These are phyloP conservation scores for Limnodromus scolopaceus DNA, from an alignment of 2,797 vertebrate species.

Conservation along the genomic window DNA sequence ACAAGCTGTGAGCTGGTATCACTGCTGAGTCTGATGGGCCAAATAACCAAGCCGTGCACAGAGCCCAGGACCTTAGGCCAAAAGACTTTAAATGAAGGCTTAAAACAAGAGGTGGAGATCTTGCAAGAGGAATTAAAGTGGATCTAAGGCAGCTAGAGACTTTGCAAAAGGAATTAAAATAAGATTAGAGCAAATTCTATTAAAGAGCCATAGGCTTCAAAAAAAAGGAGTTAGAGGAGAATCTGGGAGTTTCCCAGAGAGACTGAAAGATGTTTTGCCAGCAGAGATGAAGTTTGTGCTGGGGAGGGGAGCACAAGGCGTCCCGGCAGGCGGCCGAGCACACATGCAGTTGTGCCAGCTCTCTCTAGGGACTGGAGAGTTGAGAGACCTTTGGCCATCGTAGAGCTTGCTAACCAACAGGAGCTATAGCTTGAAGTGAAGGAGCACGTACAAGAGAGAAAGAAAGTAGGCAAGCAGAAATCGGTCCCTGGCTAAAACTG, in stretches of 20 bases:
- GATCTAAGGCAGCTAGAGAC: conserved; percentile 30
- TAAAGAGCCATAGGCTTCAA: not conserved
- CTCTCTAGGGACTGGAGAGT: not conserved
- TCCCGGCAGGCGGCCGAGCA: fast-evolving
- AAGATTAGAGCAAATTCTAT: conserved; percentile 43
- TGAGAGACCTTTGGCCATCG: not conserved
- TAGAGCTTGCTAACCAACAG: not conserved
- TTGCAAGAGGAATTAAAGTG: conserved; percentile 49
- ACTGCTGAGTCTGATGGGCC: not conserved
- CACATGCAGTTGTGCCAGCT: not conserved
- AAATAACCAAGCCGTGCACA: not conserved
- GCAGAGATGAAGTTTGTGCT: not conserved
- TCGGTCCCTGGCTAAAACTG: not conserved
- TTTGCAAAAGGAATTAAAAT: conserved; percentile 49
- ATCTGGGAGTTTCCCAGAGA: conserved; percentile 6
- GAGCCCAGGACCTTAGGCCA: conserved; percentile 8
- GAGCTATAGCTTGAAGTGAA: fast-evolving
- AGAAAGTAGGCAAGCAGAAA: not conserved
- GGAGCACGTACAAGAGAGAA: not conserved
- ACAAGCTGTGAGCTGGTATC: not conserved
- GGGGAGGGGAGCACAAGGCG: not conserved
- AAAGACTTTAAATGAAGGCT: conserved; percentile 28
- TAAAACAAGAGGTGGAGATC: conserved; percentile 39
- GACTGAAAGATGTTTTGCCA: not conserved
- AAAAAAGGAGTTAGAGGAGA: not conserved